These are phyloP conservation scores for Brachyrhaphis roseni DNA, from an alignment of 2,797 vertebrate genomes.

Conservation along the genomic window DNA sequence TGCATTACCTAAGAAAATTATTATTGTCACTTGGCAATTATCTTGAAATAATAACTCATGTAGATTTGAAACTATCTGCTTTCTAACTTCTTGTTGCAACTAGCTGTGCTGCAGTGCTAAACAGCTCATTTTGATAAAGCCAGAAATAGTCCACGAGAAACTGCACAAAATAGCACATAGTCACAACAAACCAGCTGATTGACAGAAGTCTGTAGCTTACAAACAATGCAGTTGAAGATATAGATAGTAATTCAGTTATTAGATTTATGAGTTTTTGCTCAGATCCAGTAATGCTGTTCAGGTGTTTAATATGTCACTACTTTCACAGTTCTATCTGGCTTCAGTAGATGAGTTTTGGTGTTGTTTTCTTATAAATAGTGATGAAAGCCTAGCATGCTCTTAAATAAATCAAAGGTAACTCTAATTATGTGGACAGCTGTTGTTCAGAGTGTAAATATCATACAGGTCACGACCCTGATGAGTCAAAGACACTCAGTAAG, in stretches of 20 bases:
- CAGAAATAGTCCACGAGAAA: too few species aligned
- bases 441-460: slow-evolving; percentile 3
- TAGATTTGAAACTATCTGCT: not conserved
- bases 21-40: not conserved
- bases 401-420: not conserved
- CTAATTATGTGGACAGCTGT: not conserved
- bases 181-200: not conserved
- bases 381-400: not conserved
- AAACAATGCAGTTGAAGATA: not conserved
- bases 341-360: not conserved
- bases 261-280: not conserved
- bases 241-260: not conserved
- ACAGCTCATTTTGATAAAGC: not conserved
- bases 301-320: not conserved
- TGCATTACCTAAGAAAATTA: not conserved
- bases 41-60: not conserved
- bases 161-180: not conserved
- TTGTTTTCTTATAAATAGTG: not conserved
- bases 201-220: not conserved
- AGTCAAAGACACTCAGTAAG: not conserved
- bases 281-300: not conserved
- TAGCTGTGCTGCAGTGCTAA: not conserved
- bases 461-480: not conserved
- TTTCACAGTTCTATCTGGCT: not conserved
- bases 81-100: not conserved